phyloP scores from a whole-genome alignment of 2,797 vertebrate genomes.

The Eidolon dupreanum region DNA sequence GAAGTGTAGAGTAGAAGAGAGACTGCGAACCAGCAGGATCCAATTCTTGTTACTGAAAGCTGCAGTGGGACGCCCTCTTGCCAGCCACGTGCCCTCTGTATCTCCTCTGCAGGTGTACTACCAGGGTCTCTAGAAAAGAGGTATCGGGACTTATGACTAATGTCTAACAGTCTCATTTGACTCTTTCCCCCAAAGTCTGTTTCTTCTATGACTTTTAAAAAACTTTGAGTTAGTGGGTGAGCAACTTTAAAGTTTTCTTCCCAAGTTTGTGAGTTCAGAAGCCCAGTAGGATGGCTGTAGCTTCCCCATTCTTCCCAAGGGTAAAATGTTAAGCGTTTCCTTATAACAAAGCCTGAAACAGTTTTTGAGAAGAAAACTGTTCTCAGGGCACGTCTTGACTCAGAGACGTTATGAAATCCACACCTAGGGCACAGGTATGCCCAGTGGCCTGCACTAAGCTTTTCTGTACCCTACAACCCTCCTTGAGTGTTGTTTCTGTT shows the following conservation, averaged over 20 bases:
- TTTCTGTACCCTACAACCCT: background rate
- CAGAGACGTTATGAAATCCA: background rate
- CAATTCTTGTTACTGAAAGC: slow-evolving; percentile 22
- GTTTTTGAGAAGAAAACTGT: slow-evolving; percentile 42
- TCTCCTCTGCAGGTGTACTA: slow-evolving; percentile 15
- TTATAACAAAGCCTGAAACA: slow-evolving; percentile 16
- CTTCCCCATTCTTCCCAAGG: slow-evolving; percentile 5
- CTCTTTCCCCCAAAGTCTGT: background rate
- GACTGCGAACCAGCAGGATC: background rate
- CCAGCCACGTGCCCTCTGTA: background rate
- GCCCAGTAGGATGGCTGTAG: background rate
- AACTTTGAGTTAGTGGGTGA: background rate
- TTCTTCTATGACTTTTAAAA: background rate
- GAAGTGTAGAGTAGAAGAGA: slow-evolving; percentile 31
- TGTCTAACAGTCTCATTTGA: slow-evolving; percentile 5
- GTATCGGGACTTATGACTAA: background rate
- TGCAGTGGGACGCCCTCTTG: slow-evolving; percentile 26
- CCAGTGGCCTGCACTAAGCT: background rate
- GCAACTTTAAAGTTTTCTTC: slow-evolving; percentile 48
- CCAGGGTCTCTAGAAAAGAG: background rate
- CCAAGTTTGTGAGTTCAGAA: slow-evolving; percentile 36
- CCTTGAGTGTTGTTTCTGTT: background rate
- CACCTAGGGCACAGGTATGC: background rate
- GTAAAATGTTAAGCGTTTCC: background rate
- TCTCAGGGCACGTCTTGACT: background rate